A percentile compares a stretch with the other conserved stretches of the same genome.
Evolutionary conservation across 2,888 invertebrate species (phyloP).

Genomic region (Andrena trimmerana): DNA sequence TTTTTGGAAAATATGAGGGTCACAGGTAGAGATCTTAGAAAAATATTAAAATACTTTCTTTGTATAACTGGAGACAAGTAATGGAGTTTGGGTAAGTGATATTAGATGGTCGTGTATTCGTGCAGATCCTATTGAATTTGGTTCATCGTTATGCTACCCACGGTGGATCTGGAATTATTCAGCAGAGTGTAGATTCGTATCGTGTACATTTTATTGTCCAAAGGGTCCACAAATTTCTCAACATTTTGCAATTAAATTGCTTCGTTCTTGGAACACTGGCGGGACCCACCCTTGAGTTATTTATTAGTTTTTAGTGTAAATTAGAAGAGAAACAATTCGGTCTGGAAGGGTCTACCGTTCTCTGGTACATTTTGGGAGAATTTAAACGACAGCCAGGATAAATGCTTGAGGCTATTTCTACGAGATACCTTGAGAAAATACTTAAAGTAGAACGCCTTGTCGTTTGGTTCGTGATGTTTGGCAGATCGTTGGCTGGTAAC

Average conservation of each 20-base stretch:
- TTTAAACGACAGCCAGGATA: neutral
- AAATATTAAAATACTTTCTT: too few species aligned
- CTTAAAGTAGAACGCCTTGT: neutral
- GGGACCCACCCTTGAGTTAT: conserved; percentile 5
- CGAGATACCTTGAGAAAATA: neutral
- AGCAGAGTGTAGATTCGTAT: neutral
- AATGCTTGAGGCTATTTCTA: neutral
- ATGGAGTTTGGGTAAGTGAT: too few species aligned
- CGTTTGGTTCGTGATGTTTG: too few species aligned
- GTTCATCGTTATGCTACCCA: too few species aligned
- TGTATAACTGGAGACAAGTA: too few species aligned
- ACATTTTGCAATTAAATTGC: conserved; percentile 5
- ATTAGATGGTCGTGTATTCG: too few species aligned
- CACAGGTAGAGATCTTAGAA: too few species aligned
- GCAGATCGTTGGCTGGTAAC: too few species aligned
- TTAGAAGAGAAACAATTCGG: neutral
- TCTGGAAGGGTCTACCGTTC: too few species aligned
- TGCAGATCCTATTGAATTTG: too few species aligned
- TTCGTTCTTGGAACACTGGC: conserved; percentile 6
- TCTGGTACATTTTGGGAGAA: neutral
- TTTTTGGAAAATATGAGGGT: too few species aligned
- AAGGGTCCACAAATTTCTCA: neutral
- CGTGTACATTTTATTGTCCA: too few species aligned
- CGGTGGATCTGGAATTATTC: conserved; percentile 3
- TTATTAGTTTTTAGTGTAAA: conserved; percentile 16